A percentile compares a stretch with the other conserved stretches of the same genome.
Conservation (phyloP, 2,797 vertebrate species). For the Chiroxiphia lanceolata region DNA sequence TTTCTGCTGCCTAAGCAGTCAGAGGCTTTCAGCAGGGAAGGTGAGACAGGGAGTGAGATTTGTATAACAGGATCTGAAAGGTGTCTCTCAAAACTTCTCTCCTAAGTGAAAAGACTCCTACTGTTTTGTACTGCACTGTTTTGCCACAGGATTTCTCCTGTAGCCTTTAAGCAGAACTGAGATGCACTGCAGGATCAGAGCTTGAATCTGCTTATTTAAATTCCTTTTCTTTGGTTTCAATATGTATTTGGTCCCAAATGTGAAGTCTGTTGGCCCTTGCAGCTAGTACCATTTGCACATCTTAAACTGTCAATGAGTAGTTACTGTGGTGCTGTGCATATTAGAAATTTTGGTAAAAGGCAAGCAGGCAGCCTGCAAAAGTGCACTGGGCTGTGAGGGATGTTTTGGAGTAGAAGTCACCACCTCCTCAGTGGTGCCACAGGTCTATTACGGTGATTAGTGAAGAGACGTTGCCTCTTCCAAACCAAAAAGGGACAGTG, state of each 20-base stretch:
- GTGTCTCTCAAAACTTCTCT: not conserved
- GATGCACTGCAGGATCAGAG: not conserved
- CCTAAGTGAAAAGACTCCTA: not conserved
- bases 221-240: not conserved
- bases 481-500: not conserved
- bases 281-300: not conserved
- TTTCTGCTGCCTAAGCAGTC: not conserved
- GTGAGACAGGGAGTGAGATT: not conserved
- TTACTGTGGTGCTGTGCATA: not conserved
- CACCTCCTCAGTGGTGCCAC: not conserved
- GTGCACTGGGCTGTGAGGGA: not conserved
- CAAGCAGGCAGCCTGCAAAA: not conserved
- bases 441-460: not conserved
- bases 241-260: not conserved
- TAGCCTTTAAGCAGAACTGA: not conserved
- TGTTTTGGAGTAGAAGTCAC: not conserved
- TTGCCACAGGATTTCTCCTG: not conserved
- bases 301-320: not conserved
- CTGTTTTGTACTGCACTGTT: rapidly evolving
- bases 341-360: not conserved
- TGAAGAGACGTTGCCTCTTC: not conserved
- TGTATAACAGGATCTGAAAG: not conserved
- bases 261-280: not conserved
- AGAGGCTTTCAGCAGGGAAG: not conserved
- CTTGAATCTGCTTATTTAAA: not conserved